phyloP scores from a whole-genome alignment of 30 jellyfish, hydroid and myxozoan genomes.

The Hydractinia echinata region DNA sequence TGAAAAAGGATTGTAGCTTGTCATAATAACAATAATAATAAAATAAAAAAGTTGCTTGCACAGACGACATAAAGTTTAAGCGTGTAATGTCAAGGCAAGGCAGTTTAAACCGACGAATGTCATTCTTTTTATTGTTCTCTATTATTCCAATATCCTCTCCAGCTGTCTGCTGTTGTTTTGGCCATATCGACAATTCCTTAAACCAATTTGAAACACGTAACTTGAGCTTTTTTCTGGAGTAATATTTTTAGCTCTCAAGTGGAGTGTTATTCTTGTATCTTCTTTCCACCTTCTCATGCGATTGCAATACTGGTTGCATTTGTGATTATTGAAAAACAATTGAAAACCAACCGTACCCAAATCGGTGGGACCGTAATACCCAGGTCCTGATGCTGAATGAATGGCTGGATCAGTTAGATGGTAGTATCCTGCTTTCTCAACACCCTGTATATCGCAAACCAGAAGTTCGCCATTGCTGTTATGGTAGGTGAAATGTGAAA shows the following conservation, averaged over 20 bases:
- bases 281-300: neutral
- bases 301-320: neutral
- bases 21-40: too few relatives aligned
- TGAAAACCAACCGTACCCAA: neutral
- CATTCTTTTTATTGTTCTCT: neutral
- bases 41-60: too few relatives aligned
- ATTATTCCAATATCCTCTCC: neutral
- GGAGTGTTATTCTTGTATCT: neutral
- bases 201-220: neutral
- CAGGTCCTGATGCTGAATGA: neutral
- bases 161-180: neutral
- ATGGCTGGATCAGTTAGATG: constrained; percentile 12
- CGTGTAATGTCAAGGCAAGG: too few relatives aligned
- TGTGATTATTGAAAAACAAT: neutral
- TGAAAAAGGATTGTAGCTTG: too few relatives aligned
- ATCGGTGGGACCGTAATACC: constrained; percentile 6
- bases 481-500: constrained; percentile 9
- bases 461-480: neutral
- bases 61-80: too few relatives aligned
- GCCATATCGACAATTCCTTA: neutral
- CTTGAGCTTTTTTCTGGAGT: neutral
- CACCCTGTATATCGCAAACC: constrained; percentile 4
- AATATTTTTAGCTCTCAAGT: neutral
- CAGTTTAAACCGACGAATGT: too few relatives aligned
- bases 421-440: neutral